Evolutionary conservation across 2,888 invertebrate species (phyloP).

Genomic region (Campoletis raptor): DNA sequence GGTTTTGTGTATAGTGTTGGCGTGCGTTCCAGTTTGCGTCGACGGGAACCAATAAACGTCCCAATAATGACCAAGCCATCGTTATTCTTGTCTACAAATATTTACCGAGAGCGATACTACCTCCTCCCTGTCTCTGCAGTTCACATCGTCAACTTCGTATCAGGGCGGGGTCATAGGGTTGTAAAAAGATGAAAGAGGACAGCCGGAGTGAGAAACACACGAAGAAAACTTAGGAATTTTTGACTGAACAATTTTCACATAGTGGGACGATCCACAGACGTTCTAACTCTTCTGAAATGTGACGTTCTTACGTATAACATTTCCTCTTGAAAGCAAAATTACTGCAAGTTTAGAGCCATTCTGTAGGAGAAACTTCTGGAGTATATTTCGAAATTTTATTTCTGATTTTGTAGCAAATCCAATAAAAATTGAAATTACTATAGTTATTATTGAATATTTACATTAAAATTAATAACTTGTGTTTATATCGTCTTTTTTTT

Average conservation of each 20-base stretch:
- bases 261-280: slow-evolving; percentile 59
- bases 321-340: slow-evolving; percentile 5
- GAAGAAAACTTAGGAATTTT: slow-evolving; percentile 23
- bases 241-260: slow-evolving; percentile 36
- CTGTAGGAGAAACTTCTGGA: not conserved
- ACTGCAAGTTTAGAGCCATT: not conserved
- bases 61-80: slow-evolving; percentile 76
- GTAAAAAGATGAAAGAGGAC: slow-evolving; percentile 75
- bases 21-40: slow-evolving; percentile 63
- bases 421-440: not conserved
- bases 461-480: not conserved
- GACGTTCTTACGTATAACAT: slow-evolving; percentile 19
- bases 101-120: slow-evolving; percentile 72
- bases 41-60: slow-evolving; percentile 78
- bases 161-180: slow-evolving; percentile 72
- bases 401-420: not conserved
- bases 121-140: slow-evolving; percentile 4
- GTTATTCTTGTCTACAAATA: slow-evolving; percentile 78
- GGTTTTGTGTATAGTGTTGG: slow-evolving; percentile 20
- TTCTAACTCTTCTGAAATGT: slow-evolving; percentile 64
- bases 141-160: slow-evolving; percentile 39
- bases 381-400: not conserved
- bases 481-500: not conserved
- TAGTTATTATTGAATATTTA: not conserved
- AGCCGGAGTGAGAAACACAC: slow-evolving; percentile 28